phyloP scores from a whole-genome alignment of 2,797 vertebrate genomes.

The Anabacerthia variegaticeps region DNA sequence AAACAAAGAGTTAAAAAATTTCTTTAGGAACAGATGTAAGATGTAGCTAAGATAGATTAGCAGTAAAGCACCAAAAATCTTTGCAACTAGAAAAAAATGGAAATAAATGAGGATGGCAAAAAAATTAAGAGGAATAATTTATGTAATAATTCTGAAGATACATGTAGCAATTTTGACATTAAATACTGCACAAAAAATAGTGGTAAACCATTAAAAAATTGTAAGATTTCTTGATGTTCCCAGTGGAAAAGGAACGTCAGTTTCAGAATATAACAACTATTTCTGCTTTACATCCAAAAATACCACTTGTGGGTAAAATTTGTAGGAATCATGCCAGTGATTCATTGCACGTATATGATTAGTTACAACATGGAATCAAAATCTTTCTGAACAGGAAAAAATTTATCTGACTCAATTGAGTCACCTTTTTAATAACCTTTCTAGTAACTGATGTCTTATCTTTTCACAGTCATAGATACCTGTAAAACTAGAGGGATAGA shows the following conservation, averaged over 20 bases:
- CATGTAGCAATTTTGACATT: background rate
- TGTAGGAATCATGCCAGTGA: background rate
- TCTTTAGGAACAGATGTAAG: background rate
- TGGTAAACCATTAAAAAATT: background rate
- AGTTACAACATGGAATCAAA: background rate
- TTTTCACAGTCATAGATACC: background rate
- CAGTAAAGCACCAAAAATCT: background rate
- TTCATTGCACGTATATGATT: background rate
- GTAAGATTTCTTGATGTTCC: background rate
- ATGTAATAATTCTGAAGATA: background rate
- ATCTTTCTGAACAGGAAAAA: background rate
- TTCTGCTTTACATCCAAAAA: background rate
- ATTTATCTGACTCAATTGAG: background rate
- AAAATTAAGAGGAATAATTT: background rate
- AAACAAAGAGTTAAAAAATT: background rate
- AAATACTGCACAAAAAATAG: background rate
- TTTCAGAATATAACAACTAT: background rate
- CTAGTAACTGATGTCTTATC: background rate
- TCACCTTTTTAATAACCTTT: background rate
- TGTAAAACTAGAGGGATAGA: background rate
- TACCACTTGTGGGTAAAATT: background rate
- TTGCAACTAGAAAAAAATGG: background rate
- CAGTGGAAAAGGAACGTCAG: background rate
- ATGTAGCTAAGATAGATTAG: background rate
- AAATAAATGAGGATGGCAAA: background rate